A percentile compares a stretch with the other conserved stretches of the same genome.
Conservation (phyloP, 2,888 invertebrate genomes). For the Sturmia bella region DNA sequence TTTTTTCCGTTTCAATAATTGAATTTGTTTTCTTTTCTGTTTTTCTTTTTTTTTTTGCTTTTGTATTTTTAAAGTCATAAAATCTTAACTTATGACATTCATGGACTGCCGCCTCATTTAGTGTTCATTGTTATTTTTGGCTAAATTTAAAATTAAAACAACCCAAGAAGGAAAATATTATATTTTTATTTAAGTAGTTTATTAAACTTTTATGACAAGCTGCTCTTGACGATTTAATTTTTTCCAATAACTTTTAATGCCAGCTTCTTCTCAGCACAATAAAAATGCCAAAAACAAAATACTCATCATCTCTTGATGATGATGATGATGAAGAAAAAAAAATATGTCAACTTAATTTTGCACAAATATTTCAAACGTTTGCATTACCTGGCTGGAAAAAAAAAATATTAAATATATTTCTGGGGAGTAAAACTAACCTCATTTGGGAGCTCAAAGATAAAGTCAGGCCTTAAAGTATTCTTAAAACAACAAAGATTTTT, state of each 20-base stretch:
- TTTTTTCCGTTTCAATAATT: constrained; percentile 20
- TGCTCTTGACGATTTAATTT: constrained; percentile 47
- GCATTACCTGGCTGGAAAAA: constrained; percentile 40
- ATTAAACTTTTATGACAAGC: constrained; percentile 66
- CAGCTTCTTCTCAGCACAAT: constrained; percentile 38
- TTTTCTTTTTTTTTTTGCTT: constrained; percentile 21
- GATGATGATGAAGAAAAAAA: constrained; percentile 28
- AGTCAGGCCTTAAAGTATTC: constrained; percentile 8
- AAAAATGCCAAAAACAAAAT: neutral
- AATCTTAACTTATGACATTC: constrained; percentile 67
- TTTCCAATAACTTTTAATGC: constrained; percentile 22
- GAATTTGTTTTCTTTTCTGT: neutral
- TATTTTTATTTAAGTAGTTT: constrained; percentile 61
- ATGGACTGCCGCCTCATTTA: constrained; percentile 59
- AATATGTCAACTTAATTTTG: constrained; percentile 64
- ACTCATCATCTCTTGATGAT: constrained; percentile 50
- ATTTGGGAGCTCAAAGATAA: constrained; percentile 6
- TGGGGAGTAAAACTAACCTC: constrained; percentile 54
- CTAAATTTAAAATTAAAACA: constrained; percentile 24
- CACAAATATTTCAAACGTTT: constrained; percentile 45
- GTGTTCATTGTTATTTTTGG: constrained; percentile 61
- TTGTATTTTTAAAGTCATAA: constrained; percentile 54
- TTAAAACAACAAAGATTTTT: constrained; percentile 2
- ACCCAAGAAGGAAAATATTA: constrained; percentile 18
- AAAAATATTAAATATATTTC: constrained; percentile 20